Conservation (phyloP, 1,140 invertebrate species). For the Pseudomyrmex sp. region DNA sequence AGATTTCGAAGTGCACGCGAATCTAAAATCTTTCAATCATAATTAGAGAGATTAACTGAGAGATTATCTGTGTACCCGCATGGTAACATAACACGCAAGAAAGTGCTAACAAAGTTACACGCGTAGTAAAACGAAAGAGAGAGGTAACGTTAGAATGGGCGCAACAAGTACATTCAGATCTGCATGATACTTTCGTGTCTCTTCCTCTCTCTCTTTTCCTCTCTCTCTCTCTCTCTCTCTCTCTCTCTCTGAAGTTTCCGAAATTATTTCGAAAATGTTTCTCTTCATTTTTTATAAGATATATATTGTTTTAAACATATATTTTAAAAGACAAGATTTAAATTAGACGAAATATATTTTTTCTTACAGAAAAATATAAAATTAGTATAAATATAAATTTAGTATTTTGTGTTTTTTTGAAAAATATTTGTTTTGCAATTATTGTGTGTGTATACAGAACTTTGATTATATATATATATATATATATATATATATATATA, state of each 20-base stretch:
- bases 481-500: slow-evolving; percentile 40
- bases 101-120: slow-evolving; percentile 5
- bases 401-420: too few relatives aligned
- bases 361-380: not conserved
- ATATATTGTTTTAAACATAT: too few relatives aligned
- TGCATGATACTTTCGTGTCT: not conserved
- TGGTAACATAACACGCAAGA: not conserved
- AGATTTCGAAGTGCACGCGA: too few relatives aligned
- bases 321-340: not conserved
- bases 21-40: too few relatives aligned
- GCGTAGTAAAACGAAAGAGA: slow-evolving; percentile 27
- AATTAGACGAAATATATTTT: not conserved
- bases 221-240: not conserved
- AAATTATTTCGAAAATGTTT: slow-evolving; percentile 15
- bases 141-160: slow-evolving; percentile 38
- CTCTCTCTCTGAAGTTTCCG: slow-evolving; percentile 7
- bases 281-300: not conserved
- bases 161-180: slow-evolving; percentile 68
- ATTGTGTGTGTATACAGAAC: not conserved
- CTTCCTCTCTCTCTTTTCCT: not conserved
- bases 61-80: not conserved
- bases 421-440: not conserved
- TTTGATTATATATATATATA: slow-evolving; percentile 38
- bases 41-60: not conserved
- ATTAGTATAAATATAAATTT: too few relatives aligned